A percentile compares a stretch with the other conserved stretches of the same genome.
Evolutionary conservation across 1,140 invertebrate species (phyloP).

Genomic region (Onthophagus taurus): DNA sequence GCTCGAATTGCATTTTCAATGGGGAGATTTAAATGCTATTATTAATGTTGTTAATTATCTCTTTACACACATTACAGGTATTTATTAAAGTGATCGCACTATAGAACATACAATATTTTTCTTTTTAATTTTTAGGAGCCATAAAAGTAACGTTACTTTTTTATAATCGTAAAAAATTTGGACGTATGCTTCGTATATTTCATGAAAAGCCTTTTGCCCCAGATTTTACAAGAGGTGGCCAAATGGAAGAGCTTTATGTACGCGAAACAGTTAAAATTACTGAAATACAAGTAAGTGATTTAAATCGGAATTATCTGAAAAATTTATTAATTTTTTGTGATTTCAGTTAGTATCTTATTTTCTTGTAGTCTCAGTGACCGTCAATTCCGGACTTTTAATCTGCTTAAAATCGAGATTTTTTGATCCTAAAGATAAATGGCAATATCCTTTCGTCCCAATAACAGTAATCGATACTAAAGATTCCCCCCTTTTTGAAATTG

Average conservation of each 20-base stretch:
- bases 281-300: background rate
- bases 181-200: slow-evolving; percentile 4
- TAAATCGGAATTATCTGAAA: background rate
- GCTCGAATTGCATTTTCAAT: slow-evolving; percentile 9
- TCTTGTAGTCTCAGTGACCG: slow-evolving; percentile 1
- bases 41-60: slow-evolving; percentile 5
- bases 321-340: background rate
- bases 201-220: slow-evolving; percentile 6
- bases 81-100: too few relatives aligned
- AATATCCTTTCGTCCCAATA: slow-evolving; percentile 12
- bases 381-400: slow-evolving; percentile 5
- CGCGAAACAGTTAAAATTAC: background rate
- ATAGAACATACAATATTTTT: background rate
- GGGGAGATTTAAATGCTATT: slow-evolving; percentile 13
- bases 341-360: slow-evolving; percentile 12
- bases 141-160: slow-evolving; percentile 6
- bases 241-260: background rate
- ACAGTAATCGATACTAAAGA: slow-evolving; percentile 7
- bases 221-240: background rate
- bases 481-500: slow-evolving; percentile 12
- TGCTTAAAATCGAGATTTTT: slow-evolving; percentile 4
- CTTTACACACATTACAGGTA: slow-evolving; percentile 13
- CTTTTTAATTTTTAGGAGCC: slow-evolving; percentile 1
- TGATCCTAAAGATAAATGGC: slow-evolving; percentile 7
- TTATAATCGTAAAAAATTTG: slow-evolving; percentile 11